Evolutionary conservation across 1,140 invertebrate genomes (phyloP).

Genomic region (Elysia chlorotica): DNA sequence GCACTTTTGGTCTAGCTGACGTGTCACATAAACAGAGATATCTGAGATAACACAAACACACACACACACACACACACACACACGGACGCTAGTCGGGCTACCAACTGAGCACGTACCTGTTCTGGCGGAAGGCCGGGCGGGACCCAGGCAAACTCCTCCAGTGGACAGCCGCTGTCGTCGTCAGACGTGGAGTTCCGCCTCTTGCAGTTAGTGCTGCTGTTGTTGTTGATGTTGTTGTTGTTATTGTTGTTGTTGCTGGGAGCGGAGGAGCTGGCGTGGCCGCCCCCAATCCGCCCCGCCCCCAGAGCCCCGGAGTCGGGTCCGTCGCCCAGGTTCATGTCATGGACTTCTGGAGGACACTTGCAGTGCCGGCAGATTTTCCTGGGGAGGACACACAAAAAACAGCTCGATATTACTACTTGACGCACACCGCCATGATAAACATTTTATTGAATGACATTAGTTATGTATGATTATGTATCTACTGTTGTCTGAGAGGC

Average conservation of each 20-base stretch:
- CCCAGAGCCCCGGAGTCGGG: constrained; percentile 21
- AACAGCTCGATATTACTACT: neutral
- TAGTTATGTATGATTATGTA: neutral
- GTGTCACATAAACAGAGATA: too few species aligned
- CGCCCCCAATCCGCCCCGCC: constrained; percentile 44
- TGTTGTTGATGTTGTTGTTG: too few species aligned
- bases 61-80: too few species aligned
- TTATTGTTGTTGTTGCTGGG: too few species aligned
- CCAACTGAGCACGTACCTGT: constrained; percentile 85
- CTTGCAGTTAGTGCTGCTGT: too few species aligned
- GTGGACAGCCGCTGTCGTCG: constrained; percentile 94
- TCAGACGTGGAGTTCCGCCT: constrained; percentile 88
- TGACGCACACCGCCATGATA: neutral
- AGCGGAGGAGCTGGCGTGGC: constrained; percentile 52
- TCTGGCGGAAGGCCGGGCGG: constrained; percentile 93
- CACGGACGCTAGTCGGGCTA: too few species aligned
- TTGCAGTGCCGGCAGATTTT: constrained; percentile 76
- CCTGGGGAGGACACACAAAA: constrained; percentile 61
- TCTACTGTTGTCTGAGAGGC: neutral
- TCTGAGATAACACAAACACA: too few species aligned
- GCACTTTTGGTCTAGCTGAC: too few species aligned
- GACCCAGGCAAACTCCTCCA: constrained; percentile 98
- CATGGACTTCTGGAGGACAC: constrained; percentile 73
- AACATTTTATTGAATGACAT: neutral
- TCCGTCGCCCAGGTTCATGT: constrained; percentile 58